Base-by-base conservation (phyloP, 2,113 vertebrate species). In the Actenoides hombroni region DNA sequence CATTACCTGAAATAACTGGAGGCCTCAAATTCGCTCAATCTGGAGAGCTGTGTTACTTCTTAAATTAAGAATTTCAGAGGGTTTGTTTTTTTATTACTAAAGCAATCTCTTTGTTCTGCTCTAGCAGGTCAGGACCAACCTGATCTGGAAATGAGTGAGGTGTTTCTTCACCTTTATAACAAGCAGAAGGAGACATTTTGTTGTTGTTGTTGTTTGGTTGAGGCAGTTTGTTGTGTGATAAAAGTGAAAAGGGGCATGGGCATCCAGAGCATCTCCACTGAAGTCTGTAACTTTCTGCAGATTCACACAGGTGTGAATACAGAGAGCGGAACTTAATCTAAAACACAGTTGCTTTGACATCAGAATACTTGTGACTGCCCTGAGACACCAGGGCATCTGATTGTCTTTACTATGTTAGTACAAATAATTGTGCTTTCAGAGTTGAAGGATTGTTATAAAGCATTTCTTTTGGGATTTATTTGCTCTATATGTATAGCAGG, bases 241-340 rank as follows among this genome's bases (percentile, higher is more conserved):
- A 21, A 42, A 14, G 10, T 71, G 11, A 39, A 2, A 12, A 35
- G 33, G 24, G 19, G 6, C 16, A 19, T 37, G 57, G 33, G 15
- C 33, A n/a, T 79, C n/a, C 54, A 8, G 7, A 39, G 9, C 0
- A 0, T 53, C 21, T 76, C 57, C 13, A 17, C 61, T 76, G 0
- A 77, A 61, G 46, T 51, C 25, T 88, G 40, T 68, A n/a, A 37
- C 8, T 80, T 80, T 33, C n/a, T 78, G 9, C 92, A 63, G 15
- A 4, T 70, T 92, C 94, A 54, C 24, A 24, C n/a, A n/a, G 11
- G 19, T 65, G 5, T 29, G 42, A 85, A 57, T 37, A 5, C 6
- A 42, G 40, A 35, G 42, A 90, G 28, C 9, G 6, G 40, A 65
- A 31, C 40, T 21, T 64, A 40, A 42, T 40, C 37, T 28, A 40